Evolutionary conservation across 1,140 invertebrate species (phyloP), one percentile per base, ranked within the genome.

Genomic region (Aradophagus sp.): DNA sequence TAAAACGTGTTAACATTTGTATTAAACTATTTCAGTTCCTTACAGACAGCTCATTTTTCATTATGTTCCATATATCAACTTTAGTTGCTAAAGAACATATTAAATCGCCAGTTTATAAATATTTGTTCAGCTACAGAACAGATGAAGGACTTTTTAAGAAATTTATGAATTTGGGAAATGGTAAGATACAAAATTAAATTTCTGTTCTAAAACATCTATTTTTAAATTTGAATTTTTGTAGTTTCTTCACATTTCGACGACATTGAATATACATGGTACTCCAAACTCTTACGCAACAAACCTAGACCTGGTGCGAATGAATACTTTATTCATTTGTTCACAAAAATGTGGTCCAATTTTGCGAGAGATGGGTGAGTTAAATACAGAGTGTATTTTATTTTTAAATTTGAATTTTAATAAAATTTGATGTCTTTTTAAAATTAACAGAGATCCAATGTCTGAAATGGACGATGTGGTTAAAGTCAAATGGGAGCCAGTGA

Each of bases 21-120:
- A n/a, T n/a, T n/a, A n/a, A n/a, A n/a, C n/a, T n/a, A n/a, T n/a
- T 58, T 52, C 16, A 73, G 69, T 38, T 73, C 12, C 58, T 73
- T 1, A 73, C 55, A 12, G 69, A 73, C 17, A 44, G 15, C 7
- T 50, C 62, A 0, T 73, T 73, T n/a, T 73, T 73, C 6, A 58
- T 73, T 19, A 63, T 68, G 35, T 73, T 27, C 26, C 70, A 73
- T 19, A 65, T 73, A 15, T 65, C 63, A 6, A 73, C 63, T 7
- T 35, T 73, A 17, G 17, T 73, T 6, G 48, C 59, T 7, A 65
- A 65, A 10, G 65, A 73, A 52, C 71, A 73, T 13, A 68, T 68
- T 10, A 65, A 48, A 16, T 69, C 63, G 0, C 70, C 70, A 2
- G 62, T 73, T 42, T 73, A 59, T 19, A 73, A 73, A 32, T 73